These are phyloP conservation scores for Eira barbara DNA, from an alignment of 2,113 vertebrate species.

Conservation along the genomic window DNA sequence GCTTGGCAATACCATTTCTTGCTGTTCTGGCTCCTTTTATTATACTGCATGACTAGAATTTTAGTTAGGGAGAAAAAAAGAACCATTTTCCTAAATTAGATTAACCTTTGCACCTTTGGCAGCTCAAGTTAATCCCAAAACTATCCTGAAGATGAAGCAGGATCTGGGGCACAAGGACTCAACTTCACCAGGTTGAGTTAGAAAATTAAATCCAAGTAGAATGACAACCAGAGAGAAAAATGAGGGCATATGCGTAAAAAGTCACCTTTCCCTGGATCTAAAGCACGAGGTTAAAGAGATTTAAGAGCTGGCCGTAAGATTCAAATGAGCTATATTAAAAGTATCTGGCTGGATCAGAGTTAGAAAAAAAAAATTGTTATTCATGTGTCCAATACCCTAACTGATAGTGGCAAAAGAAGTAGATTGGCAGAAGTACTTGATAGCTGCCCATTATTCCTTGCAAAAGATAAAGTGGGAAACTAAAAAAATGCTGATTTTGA, in stretches of 20 bases:
- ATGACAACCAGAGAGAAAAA: not conserved
- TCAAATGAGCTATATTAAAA: not conserved
- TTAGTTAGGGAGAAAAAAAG: not conserved
- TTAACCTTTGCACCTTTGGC: slow-evolving; percentile 24
- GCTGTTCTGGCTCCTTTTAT: not conserved
- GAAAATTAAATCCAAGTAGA: not conserved
- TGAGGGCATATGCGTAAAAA: rapidly evolving
- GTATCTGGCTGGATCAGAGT: not conserved
- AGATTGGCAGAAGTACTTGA: not conserved
- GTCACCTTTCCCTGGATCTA: not conserved
- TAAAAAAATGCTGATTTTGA: not conserved
- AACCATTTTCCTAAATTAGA: not conserved
- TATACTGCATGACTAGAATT: not conserved
- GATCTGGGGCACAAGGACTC: not conserved
- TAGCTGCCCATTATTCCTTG: not conserved
- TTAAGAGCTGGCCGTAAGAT: not conserved
- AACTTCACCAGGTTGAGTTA: not conserved
- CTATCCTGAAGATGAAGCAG: slow-evolving; percentile 5
- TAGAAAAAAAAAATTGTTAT: slow-evolving; percentile 23
- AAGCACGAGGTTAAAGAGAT: not conserved
- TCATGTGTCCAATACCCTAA: not conserved
- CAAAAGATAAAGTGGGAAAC: not conserved
- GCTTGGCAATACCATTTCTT: not conserved
- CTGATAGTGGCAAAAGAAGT: not conserved
- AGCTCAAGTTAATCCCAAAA: not conserved